Evolutionary conservation across 2,113 vertebrate species (phyloP), one percentile per base, ranked within the genome.

Genomic region (Australoheros scitulus): DNA sequence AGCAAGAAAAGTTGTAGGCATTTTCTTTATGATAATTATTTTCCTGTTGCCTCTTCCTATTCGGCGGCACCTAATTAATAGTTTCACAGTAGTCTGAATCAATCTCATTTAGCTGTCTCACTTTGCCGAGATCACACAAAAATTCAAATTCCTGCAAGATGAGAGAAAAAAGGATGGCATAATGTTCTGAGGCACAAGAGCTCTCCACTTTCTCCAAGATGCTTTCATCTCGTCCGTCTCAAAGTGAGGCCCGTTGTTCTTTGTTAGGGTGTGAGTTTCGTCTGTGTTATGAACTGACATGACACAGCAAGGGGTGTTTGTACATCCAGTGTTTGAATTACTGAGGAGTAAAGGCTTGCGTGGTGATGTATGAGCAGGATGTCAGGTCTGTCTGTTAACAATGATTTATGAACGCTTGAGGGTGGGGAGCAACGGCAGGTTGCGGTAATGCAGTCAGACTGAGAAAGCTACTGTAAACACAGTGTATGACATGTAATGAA

Each of bases 401-500:
- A 92, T 94, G 93, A 95, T 95, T 95, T 94, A 95, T 95, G 93
- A 86, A 88, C 64, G 87, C 93, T 88, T 32, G 87, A 88, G 86
- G 81, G 75, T 79, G 61, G 60, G 77, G 80, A 83, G 80, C 77
- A 81, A 72, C 56, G 56, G 24, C 36, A 18, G 92, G 75, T 86
- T 72, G 87, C 76, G 83, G 88, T 92, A 91, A 91, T 87, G 84
- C 83, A 89, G 89, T 87, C 89, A 80, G 87, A 89, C 87, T 68
- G 81, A 78, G 81, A 89, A 72, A 78, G 89, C 92, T 93, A 93
- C 92, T 91, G 85, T 90, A 94, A 93, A 93, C 88, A 91, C 91
- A 74, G 58, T 43, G 52, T 72, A 72, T 80, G 91, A 91, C 87
- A 90, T 70, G 84, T 92, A 92, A 94, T 89, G 88, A 89, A 81